Conservation (phyloP, 1,140 invertebrate genomes). For the Teleogryllus occipitalis region DNA sequence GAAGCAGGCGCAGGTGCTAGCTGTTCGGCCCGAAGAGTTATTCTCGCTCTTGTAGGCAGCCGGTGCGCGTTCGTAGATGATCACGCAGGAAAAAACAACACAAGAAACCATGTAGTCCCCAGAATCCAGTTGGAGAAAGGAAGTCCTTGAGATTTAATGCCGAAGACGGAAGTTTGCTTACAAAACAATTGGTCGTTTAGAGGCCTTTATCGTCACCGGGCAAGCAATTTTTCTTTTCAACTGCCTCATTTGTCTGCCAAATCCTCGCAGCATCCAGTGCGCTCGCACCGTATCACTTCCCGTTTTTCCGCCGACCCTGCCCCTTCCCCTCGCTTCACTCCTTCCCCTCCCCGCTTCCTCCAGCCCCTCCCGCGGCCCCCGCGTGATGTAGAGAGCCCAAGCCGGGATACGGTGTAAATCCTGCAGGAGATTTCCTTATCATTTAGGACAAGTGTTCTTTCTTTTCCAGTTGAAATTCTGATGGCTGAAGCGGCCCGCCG, state of each 20-base stretch:
- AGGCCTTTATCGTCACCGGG: not conserved
- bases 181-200: conserved; percentile 1
- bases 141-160: not conserved
- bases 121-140: not conserved
- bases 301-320: not conserved
- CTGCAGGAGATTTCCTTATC: conserved; percentile 13
- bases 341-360: too few species aligned
- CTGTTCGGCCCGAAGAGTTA: too few species aligned
- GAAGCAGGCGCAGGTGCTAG: too few species aligned
- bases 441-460: conserved; percentile 13
- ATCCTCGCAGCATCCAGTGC: not conserved
- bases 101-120: not conserved
- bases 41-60: too few species aligned
- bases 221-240: conserved; percentile 5
- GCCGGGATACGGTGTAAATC: conserved; percentile 7
- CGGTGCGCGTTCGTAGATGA: not conserved
- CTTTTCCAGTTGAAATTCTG: not conserved
- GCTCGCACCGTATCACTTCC: not conserved
- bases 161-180: not conserved
- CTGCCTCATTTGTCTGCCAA: not conserved
- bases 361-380: not conserved
- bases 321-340: not conserved
- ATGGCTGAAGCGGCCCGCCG: not conserved
- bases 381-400: not conserved
- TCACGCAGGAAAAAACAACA: not conserved